Evolutionary conservation across 2,113 vertebrate species (phyloP).

Genomic region (Cryptotis parvus): DNA sequence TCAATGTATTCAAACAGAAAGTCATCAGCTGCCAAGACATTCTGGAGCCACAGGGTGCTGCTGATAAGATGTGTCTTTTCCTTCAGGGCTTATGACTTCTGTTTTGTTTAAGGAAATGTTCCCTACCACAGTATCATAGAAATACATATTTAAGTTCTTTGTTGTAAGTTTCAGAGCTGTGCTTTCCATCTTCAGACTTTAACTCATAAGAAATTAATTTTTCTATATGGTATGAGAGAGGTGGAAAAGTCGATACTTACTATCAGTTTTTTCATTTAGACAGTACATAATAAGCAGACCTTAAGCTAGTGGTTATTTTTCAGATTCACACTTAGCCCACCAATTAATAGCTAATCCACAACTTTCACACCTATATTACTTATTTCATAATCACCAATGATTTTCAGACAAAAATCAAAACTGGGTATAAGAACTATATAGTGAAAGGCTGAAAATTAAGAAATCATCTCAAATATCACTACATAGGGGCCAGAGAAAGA

Average conservation of each 20-base stretch:
- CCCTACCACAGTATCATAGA: not conserved
- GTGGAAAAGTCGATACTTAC: not conserved
- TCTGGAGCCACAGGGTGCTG: too few species aligned
- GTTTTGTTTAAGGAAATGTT: not conserved
- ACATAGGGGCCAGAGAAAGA: not conserved
- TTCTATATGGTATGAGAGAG: not conserved
- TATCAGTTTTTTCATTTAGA: constrained; percentile 4
- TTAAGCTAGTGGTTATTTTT: not conserved
- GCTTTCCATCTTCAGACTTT: not conserved
- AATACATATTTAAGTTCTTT: not conserved
- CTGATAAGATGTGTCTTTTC: not conserved
- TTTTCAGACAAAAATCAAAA: not conserved
- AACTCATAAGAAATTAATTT: not conserved
- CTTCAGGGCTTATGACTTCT: constrained; percentile 31
- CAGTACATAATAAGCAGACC: not conserved
- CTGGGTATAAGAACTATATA: not conserved
- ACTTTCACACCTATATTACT: not conserved
- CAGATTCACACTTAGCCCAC: not conserved
- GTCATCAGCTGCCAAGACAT: too few species aligned
- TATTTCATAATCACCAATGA: not conserved
- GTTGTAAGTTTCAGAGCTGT: not conserved
- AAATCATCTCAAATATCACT: not conserved
- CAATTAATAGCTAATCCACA: not conserved
- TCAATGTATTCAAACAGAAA: not conserved
- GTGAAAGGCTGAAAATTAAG: not conserved